These are phyloP conservation scores for Callospermophilus lateralis DNA, from an alignment of 2,113 vertebrate species.

Conservation along the genomic window DNA sequence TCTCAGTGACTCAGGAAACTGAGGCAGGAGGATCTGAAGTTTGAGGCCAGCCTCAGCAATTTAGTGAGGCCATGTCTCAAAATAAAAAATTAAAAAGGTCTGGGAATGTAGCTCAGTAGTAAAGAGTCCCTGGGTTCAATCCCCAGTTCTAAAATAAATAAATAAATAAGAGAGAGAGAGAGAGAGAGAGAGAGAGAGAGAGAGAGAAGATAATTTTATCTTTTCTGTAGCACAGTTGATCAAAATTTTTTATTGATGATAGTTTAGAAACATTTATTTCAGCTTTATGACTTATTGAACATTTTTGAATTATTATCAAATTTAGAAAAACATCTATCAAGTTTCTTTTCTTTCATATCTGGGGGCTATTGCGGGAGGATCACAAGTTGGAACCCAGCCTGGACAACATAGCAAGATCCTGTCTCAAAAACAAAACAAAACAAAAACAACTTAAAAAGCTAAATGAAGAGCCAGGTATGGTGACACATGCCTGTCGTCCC, in stretches of 20 bases:
- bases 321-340: not conserved
- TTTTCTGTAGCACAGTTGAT: not conserved
- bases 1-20: not conserved
- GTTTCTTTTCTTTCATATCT: not conserved
- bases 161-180: too few relatives aligned
- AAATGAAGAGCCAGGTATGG: not conserved
- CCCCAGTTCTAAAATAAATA: not conserved
- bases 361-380: not conserved
- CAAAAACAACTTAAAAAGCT: too few relatives aligned
- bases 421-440: not conserved
- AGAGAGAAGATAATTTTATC: not conserved
- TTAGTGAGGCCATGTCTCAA: not conserved
- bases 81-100: not conserved
- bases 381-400: not conserved
- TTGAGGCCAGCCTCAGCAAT: not conserved
- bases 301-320: not conserved
- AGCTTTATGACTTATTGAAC: not conserved
- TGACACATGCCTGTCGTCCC: not conserved
- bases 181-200: too few relatives aligned
- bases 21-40: not conserved
- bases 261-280: slow-evolving; percentile 3
- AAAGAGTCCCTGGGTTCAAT: not conserved
- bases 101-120: not conserved
- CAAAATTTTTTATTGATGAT: not conserved
- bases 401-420: not conserved